phyloP scores from a whole-genome alignment of 2,113 vertebrate genomes.

The Colaptes auratus region DNA sequence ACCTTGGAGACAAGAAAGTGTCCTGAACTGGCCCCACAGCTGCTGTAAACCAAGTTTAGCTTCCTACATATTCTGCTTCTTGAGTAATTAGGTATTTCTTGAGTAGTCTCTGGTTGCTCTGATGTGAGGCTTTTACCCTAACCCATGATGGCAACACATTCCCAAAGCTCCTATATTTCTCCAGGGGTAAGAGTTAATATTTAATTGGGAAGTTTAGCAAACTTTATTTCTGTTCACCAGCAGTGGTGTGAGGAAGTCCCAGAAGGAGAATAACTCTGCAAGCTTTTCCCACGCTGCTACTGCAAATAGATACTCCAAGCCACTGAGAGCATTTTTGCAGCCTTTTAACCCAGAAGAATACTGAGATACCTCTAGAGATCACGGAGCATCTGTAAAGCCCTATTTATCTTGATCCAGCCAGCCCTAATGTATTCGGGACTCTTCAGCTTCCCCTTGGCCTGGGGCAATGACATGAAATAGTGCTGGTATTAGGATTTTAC shows the following conservation, averaged over 20 bases:
- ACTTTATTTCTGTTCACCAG: background rate
- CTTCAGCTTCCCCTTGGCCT: background rate
- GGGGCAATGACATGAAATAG: background rate
- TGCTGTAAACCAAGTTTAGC: background rate
- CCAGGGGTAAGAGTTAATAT: background rate
- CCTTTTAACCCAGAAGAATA: background rate
- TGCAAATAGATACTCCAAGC: background rate
- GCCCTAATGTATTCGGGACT: background rate
- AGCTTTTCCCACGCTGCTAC: background rate
- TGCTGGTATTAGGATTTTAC: background rate
- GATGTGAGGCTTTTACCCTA: background rate
- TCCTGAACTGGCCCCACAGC: background rate
- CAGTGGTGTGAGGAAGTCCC: background rate
- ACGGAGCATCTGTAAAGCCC: background rate
- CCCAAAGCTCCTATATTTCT: background rate
- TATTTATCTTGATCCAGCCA: background rate
- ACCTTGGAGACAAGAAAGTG: background rate
- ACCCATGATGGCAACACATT: background rate
- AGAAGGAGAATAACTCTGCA: background rate
- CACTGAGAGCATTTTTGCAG: background rate
- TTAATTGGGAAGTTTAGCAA: background rate
- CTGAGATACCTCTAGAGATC: background rate
- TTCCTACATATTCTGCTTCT: background rate
- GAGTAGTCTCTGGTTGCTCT: background rate
- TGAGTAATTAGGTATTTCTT: background rate